A percentile compares a stretch with the other conserved stretches of the same genome.
These are phyloP conservation scores for Aplochiton taeniatus DNA, from an alignment of 2,797 vertebrate species.

Conservation along the genomic window DNA sequence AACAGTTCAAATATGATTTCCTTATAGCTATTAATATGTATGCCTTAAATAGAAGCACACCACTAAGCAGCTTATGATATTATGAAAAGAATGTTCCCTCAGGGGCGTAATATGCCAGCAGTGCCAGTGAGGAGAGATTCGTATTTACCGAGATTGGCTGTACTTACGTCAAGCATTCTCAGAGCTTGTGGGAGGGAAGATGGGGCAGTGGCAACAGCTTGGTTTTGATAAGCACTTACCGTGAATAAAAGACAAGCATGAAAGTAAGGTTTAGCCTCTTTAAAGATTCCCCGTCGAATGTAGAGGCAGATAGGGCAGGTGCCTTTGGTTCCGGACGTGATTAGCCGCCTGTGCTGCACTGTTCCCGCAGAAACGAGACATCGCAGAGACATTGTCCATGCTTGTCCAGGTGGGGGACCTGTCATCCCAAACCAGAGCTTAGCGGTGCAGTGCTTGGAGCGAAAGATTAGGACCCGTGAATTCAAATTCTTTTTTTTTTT, in stretches of 20 bases:
- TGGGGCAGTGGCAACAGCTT: constrained; percentile 82
- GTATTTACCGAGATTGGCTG: constrained; percentile 87
- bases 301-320: constrained; percentile 84
- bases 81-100: constrained; percentile 90
- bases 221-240: constrained; percentile 85
- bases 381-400: constrained; percentile 83
- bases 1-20: constrained; percentile 88
- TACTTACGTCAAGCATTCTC: constrained; percentile 88
- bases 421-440: constrained; percentile 83
- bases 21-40: constrained; percentile 91
- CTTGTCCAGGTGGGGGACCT: constrained; percentile 88
- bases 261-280: constrained; percentile 87
- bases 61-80: constrained; percentile 90
- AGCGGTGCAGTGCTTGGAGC: constrained; percentile 75
- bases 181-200: constrained; percentile 85
- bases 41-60: constrained; percentile 90
- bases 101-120: constrained; percentile 88
- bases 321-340: constrained; percentile 84
- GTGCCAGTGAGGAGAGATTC: constrained; percentile 87
- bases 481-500: constrained; percentile 61
- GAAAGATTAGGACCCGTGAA: constrained; percentile 80
- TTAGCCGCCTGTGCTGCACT: constrained; percentile 78
- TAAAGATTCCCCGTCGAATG: constrained; percentile 81
- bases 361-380: constrained; percentile 83
- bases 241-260: constrained; percentile 89